Base-by-base conservation (phyloP, 2,797 vertebrate species). In the Bradypodion ventrale region DNA sequence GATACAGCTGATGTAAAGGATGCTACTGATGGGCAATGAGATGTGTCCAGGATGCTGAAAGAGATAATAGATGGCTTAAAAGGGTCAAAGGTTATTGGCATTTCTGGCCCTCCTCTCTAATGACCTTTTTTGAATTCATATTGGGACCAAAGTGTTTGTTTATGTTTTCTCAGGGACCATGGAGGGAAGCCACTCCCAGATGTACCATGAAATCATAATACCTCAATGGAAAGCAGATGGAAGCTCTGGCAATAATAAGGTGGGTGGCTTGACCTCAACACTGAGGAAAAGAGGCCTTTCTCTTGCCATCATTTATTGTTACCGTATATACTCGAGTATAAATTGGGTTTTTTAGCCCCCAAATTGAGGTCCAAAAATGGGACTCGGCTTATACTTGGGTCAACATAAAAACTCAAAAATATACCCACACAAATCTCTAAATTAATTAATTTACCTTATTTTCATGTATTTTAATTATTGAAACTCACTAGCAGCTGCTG, bases 201-300 rank as follows among this genome's bases (percentile, higher is more conserved):
- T 8, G 42, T 92, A 89, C 87, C 91, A 90, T 40, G 93, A 92
- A 89, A 75, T 90, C 16, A 73, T 89, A 82, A 91, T 90, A 86
- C 93, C 92, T 92, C 93, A 84, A 56, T 95, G 93, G 94, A 87
- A 82, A 84, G 76, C 80, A 49, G 12, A 69, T 82, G 91, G 89
- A 88, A 84, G 62, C 52, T 60, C 75, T 9, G 1, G 6, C 29
- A 83, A 65, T 69, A 86, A 88, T 73, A 87, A 93, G 92, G 94
- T 95, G 89, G 88, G 91, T 40, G 73, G 29, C 25, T 3, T 21
- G 49, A 5, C 35, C 19, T 23, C 2, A 40, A 49, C 23, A 35
- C 52, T 35, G 52, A 59, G 44, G 42, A 66, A 40, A 4, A 7
- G 10, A n/a, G n/a, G n/a, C n/a, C n/a, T n/a, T n/a, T n/a, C n/a